phyloP scores from a whole-genome alignment of 2,888 invertebrate species.

The Amiota mariae region DNA sequence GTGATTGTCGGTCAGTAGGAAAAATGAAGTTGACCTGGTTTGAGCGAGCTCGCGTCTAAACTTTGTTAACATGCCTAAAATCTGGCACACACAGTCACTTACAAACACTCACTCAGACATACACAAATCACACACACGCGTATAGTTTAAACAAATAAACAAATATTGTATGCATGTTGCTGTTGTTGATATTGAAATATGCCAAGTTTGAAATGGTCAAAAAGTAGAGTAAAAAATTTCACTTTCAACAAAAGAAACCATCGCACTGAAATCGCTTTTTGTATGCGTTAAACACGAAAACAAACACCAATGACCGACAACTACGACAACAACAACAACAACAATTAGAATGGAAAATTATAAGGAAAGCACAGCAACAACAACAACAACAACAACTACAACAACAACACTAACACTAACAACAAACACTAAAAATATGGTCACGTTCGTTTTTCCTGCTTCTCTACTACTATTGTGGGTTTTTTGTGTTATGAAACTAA shows the following conservation, averaged over 20 bases:
- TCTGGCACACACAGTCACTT: slow-evolving; percentile 56
- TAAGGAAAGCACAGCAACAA: no score
- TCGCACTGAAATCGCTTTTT: slow-evolving; percentile 42
- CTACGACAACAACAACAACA: slow-evolving; percentile 45
- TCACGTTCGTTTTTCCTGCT: neutral
- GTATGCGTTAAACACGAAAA: slow-evolving; percentile 63
- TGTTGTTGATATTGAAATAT: slow-evolving; percentile 66
- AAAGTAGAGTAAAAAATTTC: slow-evolving; percentile 47
- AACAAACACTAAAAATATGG: slow-evolving; percentile 23
- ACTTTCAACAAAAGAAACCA: slow-evolving; percentile 48
- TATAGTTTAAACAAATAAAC: slow-evolving; percentile 48
- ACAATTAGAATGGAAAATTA: neutral
- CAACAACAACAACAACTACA: slow-evolving; percentile 4
- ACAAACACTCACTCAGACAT: no score
- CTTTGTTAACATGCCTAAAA: slow-evolving; percentile 45
- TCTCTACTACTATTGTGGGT: neutral
- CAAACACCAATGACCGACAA: slow-evolving; percentile 54
- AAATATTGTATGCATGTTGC: slow-evolving; percentile 66
- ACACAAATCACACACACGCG: slow-evolving; percentile 47
- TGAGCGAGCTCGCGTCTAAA: slow-evolving; percentile 35
- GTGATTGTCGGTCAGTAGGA: slow-evolving; percentile 56
- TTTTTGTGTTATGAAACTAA: slow-evolving; percentile 40
- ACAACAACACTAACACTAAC: neutral
- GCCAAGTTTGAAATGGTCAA: slow-evolving; percentile 46
- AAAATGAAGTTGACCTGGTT: slow-evolving; percentile 68